Evolutionary conservation across 2,797 vertebrate species (phyloP), one percentile per base, ranked within the genome.

Genomic region (Paratrypauchen microcephalus): DNA sequence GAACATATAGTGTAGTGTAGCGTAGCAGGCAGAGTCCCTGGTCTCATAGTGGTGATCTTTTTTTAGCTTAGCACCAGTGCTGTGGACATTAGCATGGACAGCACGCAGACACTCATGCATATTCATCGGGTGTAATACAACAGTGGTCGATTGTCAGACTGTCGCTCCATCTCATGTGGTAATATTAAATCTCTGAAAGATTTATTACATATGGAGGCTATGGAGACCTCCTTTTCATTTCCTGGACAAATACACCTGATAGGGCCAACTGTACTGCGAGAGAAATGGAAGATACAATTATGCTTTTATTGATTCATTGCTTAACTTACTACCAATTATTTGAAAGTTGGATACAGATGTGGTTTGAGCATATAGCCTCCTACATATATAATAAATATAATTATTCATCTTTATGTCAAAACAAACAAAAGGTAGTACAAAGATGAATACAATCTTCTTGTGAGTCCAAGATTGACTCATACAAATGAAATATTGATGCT

Each of bases 151-250:
- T 87, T 91, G 88, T 92, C 89, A 92, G 86, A 72, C 84, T 88
- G 90, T 88, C 82, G 65, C 84, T 91, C 78, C 24, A 65, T 87
- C 89, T 91, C 86, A 62, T 74, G 83, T 88, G 88, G 86, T 81
- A 83, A 91, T 92, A 91, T 93, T 90, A 91, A 88, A 92, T 90
- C 77, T 73, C 69, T 88, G 85, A 92, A 92, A 92, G 84, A 93
- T 91, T 84, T 91, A 93, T 90, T 86, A 87, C 82, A 86, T 82
- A 82, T 80, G 87, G 83, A 75, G 70, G 61, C 65, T 70, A 73
- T 65, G 70, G 80, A 80, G 57, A 86, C 79, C 72, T 74, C 70
- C 71, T 76, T 86, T 91, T 92, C 81, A 90, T 93, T 91, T 92
- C 88, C 87, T 87, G 83, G 83, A 81, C 80, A 79, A 88, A 87